Evolutionary conservation across 2,888 invertebrate genomes (phyloP), one percentile per base, ranked within the genome.

Genomic region (Hesperia comma): DNA sequence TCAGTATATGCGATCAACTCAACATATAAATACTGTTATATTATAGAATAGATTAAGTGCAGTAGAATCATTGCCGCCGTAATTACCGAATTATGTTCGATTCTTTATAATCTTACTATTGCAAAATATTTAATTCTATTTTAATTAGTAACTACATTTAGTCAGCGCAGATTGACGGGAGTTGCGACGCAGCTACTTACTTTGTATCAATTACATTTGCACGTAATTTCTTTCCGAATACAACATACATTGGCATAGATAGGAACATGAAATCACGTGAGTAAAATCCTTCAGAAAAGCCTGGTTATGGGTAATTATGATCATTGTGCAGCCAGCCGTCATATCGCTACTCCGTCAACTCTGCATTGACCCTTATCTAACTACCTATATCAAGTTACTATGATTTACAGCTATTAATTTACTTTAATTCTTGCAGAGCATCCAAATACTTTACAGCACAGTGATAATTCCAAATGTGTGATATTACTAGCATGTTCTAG

Each of bases 341-440:
- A 1, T 2, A 21, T 12, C 19, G 19, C 19, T 49, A 19, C 49
- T 49, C 49, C 19, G 10, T 49, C 49, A 2, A 7, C 6, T 49
- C 49, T 49, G n/a, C 49, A 12, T 7, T 49, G 4, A 49, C 49
- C 19, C 49, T 12, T 19, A 49, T 49, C 19, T 46, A 46, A 46
- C 43, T 49, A 21, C 21, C 26, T 57, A 57, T 41, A 57, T 26
- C 6, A 41, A 57, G 21, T 41, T 26, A 41, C 56, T 56, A 56
- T 37, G 40, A 21, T 57, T 57, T 57, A 57, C 41, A 57, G n/a
- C 41, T 57, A 57, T 41, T 21, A 57, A 41, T 57, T 57, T 57
- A 57, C 5, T 41, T 41, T 57, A 56, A 40, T 12, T 17, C 37
- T 19, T 56, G 41, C 8, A 41, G 21, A 41, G n/a, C n/a, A 41